Evolutionary conservation across 2,113 vertebrate genomes (phyloP).

Genomic region (Mormyrus lacerda): DNA sequence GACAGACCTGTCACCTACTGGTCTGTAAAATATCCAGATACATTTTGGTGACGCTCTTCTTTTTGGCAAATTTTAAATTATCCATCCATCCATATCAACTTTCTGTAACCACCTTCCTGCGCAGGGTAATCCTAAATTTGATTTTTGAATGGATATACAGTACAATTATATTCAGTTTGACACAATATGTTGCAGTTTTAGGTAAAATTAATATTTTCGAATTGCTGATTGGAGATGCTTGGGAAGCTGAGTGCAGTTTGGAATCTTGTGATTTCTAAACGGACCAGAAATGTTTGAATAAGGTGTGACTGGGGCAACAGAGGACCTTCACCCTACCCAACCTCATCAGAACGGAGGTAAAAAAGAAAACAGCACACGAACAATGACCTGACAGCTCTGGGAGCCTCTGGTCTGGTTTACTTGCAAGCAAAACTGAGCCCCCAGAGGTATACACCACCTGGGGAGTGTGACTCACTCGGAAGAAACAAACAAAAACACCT

Average conservation of each 20-base stretch:
- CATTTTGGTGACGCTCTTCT: not conserved
- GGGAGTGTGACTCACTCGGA: not conserved
- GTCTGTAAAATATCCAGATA: not conserved
- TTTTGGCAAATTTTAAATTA: not conserved
- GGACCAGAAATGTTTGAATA: not conserved
- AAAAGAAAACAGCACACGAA: not conserved
- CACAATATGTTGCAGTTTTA: not conserved
- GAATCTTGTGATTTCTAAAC: not conserved
- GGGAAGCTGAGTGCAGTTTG: not conserved
- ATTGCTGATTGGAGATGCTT: not conserved
- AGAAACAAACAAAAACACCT: not conserved
- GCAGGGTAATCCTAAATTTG: not conserved
- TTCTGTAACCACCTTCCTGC: not conserved
- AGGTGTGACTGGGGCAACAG: not conserved
- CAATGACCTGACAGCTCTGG: not conserved
- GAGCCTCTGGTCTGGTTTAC: not conserved
- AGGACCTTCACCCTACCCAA: not conserved
- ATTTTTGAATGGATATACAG: not conserved
- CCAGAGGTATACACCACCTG: not conserved
- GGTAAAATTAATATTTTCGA: not conserved
- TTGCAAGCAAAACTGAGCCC: not conserved
- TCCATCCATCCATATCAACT: not conserved
- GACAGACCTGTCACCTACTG: not conserved
- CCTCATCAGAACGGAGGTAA: not conserved
- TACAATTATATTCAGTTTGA: not conserved